phyloP scores from a whole-genome alignment of 1,140 invertebrate genomes.

The Amyelois transitella region DNA sequence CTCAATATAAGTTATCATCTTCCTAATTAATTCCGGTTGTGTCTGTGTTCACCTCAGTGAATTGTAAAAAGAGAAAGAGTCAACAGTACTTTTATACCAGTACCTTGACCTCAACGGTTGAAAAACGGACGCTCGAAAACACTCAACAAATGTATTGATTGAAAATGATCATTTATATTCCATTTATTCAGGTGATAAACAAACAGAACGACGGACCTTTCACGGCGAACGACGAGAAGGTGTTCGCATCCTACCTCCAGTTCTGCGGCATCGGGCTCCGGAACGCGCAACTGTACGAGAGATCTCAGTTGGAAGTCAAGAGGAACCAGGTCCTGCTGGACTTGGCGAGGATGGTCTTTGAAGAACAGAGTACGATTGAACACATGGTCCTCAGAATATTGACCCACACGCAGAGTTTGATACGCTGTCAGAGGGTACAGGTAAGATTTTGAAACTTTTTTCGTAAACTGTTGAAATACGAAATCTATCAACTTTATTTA shows the following conservation, averaged over 20 bases:
- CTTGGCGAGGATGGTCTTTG: conserved; percentile 96
- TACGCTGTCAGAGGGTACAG: conserved; percentile 95
- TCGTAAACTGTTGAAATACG: background rate
- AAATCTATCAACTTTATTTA: no score
- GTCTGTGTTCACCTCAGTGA: no score
- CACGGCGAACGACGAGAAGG: conserved; percentile 90
- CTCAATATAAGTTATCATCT: no score
- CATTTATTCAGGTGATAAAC: conserved; percentile 88
- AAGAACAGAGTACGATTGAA: conserved; percentile 97
- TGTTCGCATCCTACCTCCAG: conserved; percentile 94
- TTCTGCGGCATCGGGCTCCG: conserved; percentile 96
- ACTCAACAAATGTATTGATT: no score
- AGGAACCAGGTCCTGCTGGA: conserved; percentile 96
- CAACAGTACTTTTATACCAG: no score
- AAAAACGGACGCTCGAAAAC: no score
- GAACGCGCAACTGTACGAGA: conserved; percentile 95
- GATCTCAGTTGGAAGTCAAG: conserved; percentile 94
- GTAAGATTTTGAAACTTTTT: conserved; percentile 57
- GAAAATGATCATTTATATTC: conserved; percentile 4
- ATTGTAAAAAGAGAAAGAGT: no score
- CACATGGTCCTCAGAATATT: conserved; percentile 95
- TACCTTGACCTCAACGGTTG: no score
- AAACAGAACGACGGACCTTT: conserved; percentile 88
- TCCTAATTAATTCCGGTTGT: no score
- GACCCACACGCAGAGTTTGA: conserved; percentile 94